Evolutionary conservation across 1,140 invertebrate species (phyloP).

Genomic region (Myzus persicae): DNA sequence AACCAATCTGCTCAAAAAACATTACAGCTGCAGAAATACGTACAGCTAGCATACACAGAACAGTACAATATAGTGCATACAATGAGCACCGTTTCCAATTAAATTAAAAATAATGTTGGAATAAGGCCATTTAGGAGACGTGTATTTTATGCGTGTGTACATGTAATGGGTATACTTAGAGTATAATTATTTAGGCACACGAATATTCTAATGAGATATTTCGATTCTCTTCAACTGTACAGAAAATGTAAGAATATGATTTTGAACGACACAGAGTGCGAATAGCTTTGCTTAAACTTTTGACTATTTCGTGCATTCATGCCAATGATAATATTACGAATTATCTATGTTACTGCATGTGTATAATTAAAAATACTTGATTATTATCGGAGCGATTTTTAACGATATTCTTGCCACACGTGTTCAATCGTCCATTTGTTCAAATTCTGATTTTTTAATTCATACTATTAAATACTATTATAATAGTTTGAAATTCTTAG

Average conservation of each 20-base stretch:
- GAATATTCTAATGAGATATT: background rate
- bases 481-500: background rate
- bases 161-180: background rate
- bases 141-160: background rate
- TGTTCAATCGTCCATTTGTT: too few species aligned
- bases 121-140: background rate
- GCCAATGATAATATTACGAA: background rate
- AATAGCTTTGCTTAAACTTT: background rate
- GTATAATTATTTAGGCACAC: background rate
- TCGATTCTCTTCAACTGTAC: background rate
- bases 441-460: too few species aligned
- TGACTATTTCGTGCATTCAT: background rate
- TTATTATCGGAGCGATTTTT: background rate
- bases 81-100: background rate
- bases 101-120: background rate
- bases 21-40: background rate
- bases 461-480: background rate
- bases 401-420: too few species aligned
- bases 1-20: constrained; percentile 21
- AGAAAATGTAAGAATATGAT: background rate
- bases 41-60: background rate
- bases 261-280: background rate
- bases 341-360: too few species aligned
- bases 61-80: too few species aligned
- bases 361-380: too few species aligned